These are phyloP conservation scores for Gopherus flavomarginatus DNA, from an alignment of 2,113 vertebrate genomes.

Conservation along the genomic window DNA sequence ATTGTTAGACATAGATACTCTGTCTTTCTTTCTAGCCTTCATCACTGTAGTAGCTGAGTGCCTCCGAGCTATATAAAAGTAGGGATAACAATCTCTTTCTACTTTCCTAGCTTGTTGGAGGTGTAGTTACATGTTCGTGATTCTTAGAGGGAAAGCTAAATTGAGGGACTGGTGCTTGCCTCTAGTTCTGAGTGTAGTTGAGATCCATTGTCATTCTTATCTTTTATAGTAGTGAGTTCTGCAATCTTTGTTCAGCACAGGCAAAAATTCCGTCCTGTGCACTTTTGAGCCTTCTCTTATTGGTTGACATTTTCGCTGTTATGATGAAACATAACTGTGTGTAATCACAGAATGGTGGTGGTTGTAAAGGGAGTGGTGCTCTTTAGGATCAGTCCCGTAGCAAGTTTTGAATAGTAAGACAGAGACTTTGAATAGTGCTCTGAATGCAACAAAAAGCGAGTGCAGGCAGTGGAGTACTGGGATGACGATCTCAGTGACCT, in stretches of 20 bases:
- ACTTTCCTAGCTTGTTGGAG: conserved; percentile 52
- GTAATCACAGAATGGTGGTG: neutral
- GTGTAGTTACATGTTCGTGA: conserved; percentile 41
- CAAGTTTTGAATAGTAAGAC: rapidly evolving
- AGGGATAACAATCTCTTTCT: conserved; percentile 39
- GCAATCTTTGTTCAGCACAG: neutral
- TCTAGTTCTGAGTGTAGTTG: neutral
- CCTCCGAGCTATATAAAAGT: conserved; percentile 58
- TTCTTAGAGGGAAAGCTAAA: conserved; percentile 38
- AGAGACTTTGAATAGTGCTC: neutral
- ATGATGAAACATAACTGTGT: neutral
- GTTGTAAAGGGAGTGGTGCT: rapidly evolving
- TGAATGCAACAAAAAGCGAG: neutral
- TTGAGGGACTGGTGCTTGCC: conserved; percentile 28
- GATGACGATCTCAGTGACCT: neutral
- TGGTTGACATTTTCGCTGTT: neutral
- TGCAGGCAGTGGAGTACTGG: neutral
- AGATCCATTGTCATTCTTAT: conserved; percentile 33
- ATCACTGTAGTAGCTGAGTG: conserved; percentile 21
- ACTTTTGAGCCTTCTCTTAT: neutral
- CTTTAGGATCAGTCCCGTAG: rapidly evolving
- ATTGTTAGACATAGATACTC: conserved; percentile 21
- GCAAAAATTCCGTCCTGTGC: neutral
- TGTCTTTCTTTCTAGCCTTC: conserved; percentile 52
- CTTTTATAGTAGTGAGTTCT: neutral